Evolutionary conservation across 2,888 invertebrate genomes (phyloP).

Genomic region (Stenotaenia linearis): DNA sequence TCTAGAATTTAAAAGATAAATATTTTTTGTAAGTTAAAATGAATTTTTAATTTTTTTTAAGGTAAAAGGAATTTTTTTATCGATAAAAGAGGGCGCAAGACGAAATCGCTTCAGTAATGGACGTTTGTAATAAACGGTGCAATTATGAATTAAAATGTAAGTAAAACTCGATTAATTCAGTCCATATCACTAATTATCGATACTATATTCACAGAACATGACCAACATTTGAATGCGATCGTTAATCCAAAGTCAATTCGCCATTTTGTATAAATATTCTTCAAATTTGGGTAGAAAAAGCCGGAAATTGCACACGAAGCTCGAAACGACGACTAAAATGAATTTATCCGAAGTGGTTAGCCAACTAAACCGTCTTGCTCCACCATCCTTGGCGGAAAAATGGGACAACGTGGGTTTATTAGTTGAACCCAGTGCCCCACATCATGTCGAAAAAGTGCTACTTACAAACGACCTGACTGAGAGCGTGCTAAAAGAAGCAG

Average conservation of each 20-base stretch:
- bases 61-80: neutral
- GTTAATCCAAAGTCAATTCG: neutral
- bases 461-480: slow-evolving; percentile 91
- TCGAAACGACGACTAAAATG: slow-evolving; percentile 35
- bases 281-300: neutral
- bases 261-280: neutral
- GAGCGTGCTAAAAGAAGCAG: slow-evolving; percentile 75
- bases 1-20: neutral
- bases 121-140: neutral
- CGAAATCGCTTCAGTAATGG: neutral
- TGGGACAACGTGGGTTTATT: slow-evolving; percentile 96
- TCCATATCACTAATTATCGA: too few species aligned
- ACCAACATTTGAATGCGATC: neutral
- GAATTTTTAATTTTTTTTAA: neutral
- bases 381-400: slow-evolving; percentile 64
- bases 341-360: slow-evolving; percentile 39
- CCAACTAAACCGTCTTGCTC: slow-evolving; percentile 63
- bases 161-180: too few species aligned
- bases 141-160: neutral
- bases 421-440: slow-evolving; percentile 64
- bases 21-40: neutral
- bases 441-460: slow-evolving; percentile 55
- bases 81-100: neutral
- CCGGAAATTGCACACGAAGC: neutral
- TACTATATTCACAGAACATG: too few species aligned